A percentile compares a stretch with the other conserved stretches of the same genome.
phyloP scores from a whole-genome alignment of 2,888 invertebrate genomes.

The Agrochola circellaris region DNA sequence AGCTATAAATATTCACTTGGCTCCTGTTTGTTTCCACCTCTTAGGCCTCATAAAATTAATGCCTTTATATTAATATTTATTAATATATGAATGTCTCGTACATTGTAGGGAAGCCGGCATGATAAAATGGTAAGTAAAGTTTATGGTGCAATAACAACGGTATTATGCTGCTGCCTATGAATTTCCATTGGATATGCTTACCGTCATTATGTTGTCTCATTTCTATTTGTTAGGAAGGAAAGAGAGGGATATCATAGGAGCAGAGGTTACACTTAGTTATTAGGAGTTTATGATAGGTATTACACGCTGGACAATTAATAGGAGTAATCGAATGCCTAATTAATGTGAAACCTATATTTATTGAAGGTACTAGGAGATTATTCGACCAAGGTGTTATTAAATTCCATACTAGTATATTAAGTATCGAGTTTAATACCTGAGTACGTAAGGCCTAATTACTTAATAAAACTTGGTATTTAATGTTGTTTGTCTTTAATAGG shows the following conservation, averaged over 20 bases:
- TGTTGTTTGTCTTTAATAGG: not conserved
- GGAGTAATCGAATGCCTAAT: constrained; percentile 61
- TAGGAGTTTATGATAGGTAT: constrained; percentile 62
- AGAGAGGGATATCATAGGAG: constrained; percentile 56
- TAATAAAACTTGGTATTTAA: not conserved
- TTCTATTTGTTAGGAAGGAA: constrained; percentile 56
- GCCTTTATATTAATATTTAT: constrained; percentile 88
- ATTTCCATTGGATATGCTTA: constrained; percentile 75
- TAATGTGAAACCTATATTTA: constrained; percentile 61
- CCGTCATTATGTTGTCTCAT: constrained; percentile 66
- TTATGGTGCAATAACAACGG: constrained; percentile 85
- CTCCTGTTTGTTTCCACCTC: constrained; percentile 85
- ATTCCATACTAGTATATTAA: constrained; percentile 30
- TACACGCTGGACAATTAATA: constrained; percentile 55
- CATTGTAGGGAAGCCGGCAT: constrained; percentile 79
- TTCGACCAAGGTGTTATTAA: constrained; percentile 45
- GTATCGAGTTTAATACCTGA: constrained; percentile 32
- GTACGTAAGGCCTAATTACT: not conserved
- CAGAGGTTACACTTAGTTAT: constrained; percentile 63
- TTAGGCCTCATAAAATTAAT: constrained; percentile 89
- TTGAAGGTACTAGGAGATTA: constrained; percentile 42
- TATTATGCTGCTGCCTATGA: constrained; percentile 79
- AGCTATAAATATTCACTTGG: constrained; percentile 87
- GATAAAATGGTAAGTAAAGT: constrained; percentile 86
- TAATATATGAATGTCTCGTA: constrained; percentile 84